Base-by-base conservation (phyloP, 2,113 vertebrate genomes). In the Platysteira castanea region DNA sequence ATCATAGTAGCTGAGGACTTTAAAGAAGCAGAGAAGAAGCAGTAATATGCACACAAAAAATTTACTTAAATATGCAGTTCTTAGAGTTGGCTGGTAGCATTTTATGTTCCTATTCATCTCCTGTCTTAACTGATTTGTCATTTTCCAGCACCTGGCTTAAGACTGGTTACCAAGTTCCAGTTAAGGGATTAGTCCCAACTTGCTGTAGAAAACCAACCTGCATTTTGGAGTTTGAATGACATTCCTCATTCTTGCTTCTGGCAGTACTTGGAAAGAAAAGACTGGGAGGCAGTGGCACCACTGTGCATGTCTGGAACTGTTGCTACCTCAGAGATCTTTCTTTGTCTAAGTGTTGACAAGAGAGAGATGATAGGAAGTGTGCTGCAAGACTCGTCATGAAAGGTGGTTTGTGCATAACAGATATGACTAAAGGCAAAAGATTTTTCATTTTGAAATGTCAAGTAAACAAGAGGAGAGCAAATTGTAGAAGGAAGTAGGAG, bases 331-430 rank as follows among this genome's bases (percentile, higher is more conserved):
- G 63, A 63, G 52, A 53, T 85, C 52, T 67, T 49, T 86, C 47
- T 64, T 61, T 93, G 69, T 78, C 71, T 44, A n/a, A 80, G 47
- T 50, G 75, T 39, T 93, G 69, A 37, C 64, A 63, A 47, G 49
- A 69, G 71, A 56, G 64, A 64, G 71, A 9, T 47, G 79, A 69
- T 88, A 79, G 63, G 61, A 69, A 54, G n/a, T 41, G 39, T 67
- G 75, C 79, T 92, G 54, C 92, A 95, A 96, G 95, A 84, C 78
- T 87, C 14, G 3, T 86, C 68, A 39, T 86, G 96, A 90, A 95
- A 85, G 63, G 90, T 93, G 89, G 65, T 95, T 88, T 83, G 50
- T 4, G 3, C 37, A 10, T 80, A 87, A 65, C 17, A 82, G 79
- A 73, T 12, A 5, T 94, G 90, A 90, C 82, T 96, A 69, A 87